Evolutionary conservation across 2,113 vertebrate genomes (phyloP), one percentile per base, ranked within the genome.

Genomic region (Cynocephalus volans): DNA sequence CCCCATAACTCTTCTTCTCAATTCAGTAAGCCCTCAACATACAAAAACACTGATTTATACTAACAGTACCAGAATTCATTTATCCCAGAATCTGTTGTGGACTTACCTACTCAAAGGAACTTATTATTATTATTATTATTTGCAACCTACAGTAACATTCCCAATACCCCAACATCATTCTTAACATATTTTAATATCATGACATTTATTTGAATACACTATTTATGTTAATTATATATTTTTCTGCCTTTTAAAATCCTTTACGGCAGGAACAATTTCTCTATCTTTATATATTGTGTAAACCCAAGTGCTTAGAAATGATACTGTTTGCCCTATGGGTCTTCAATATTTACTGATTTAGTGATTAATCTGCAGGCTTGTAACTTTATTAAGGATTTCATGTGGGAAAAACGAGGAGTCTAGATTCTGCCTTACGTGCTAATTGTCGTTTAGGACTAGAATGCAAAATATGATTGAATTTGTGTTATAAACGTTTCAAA

Each of bases 401-500:
- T 6, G 2, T 60, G 31, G 56, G 26, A 69, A 69, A 95, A 94
- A 62, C 5, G 13, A 93, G 67, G 48, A 60, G 33, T 73, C 17
- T 28, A 56, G 31, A 41, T 70, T 95, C 19, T 50, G 12, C 19
- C 31, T 6, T 60, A 15, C 83, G 21, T 64, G 13, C 14, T 88
- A 77, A 67, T 52, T 72, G n/a, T 69, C 90, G 17, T 92, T 87
- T 76, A 60, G 73, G 45, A 70, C 3, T 92, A 24, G 10, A 76
- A 62, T 50, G 26, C 41, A 92, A 81, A 90, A 69, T 93, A 72
- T 50, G 72, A 82, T 21, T 85, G 31, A 82, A 95, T 93, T 73
- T 90, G 41, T 73, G 7, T 90, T 69, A 77, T 12, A 54, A 70
- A 96, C 19, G 87, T 84, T 95, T 87, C 87, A 56, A 93, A 77